Evolutionary conservation across 2,888 invertebrate species (phyloP), one percentile per base, ranked within the genome.

Genomic region (Nebria salina): DNA sequence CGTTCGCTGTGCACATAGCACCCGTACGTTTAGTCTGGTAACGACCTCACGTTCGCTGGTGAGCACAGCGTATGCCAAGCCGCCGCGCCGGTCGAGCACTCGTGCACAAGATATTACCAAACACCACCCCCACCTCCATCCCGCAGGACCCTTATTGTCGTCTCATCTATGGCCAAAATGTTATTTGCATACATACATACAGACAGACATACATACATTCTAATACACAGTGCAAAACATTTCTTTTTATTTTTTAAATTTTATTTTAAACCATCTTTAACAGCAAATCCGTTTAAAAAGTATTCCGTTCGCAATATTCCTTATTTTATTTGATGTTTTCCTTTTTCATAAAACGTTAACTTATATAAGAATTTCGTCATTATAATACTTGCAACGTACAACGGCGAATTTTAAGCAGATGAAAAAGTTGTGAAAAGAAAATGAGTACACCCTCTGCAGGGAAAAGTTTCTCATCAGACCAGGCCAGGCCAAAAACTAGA

Each of bases 351-450:
- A 85, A 86, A 85, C 85, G 85, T 85, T 84, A 87, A 87, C 86
- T 87, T 87, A 85, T 86, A 86, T 86, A 87, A 86, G 87, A 88
- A 88, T 87, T 88, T 86, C 86, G 86, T 87, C 86, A 87, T 87
- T 87, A 86, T 85, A 85, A 85, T 85, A 83, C 83, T 83, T 83
- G 82, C 82, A 83, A 83, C 82, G 34, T 34, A 34, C 1, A 34
- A 34, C 2, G 4, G 34, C 34, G 84, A 84, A 82, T 82, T 83
- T 82, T 83, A 82, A 82, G 78, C 77, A 83, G 82, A 83, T 83
- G 20, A 83, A 82, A 83, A 83, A 82, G 76, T 83, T 82, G 76
- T 75, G 77, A 83, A 81, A 83, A 83, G 82, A 82, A 83, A 78
- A 83, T 83, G 81, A 81, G 76, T 81, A 76, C 76, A 73, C 81